Percentiles rank a stretch among this genome's conserved stretches.
Conservation (phyloP, 2,797 vertebrate species). For the Siniperca undulata region DNA sequence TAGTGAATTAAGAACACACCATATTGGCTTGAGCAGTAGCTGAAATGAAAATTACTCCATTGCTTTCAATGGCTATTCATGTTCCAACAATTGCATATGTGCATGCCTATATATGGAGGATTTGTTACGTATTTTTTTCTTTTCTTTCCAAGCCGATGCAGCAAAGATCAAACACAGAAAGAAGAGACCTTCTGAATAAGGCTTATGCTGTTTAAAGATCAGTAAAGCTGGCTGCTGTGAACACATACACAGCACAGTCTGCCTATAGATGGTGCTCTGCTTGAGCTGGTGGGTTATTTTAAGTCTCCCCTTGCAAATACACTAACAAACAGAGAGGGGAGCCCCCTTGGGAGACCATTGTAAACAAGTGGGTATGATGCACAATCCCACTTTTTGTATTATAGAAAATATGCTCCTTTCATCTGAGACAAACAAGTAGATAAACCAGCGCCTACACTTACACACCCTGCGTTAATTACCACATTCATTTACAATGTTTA, state of each 20-base stretch:
- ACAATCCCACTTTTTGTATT: conserved; percentile 82
- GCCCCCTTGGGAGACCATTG: conserved; percentile 77
- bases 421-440: conserved; percentile 86
- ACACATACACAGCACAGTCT: conserved; percentile 48
- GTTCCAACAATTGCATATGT: conserved; percentile 20
- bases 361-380: conserved; percentile 85
- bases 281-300: conserved; percentile 80
- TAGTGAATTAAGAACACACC: conserved; percentile 4
- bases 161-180: conserved; percentile 63
- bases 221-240: conserved; percentile 57
- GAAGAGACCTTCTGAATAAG: conserved; percentile 56
- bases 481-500: conserved; percentile 84
- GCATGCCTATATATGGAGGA: conserved; percentile 20
- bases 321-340: conserved; percentile 80
- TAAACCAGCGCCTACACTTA: conserved; percentile 77
- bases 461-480: conserved; percentile 81
- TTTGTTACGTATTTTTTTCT: conserved; percentile 18
- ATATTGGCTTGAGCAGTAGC: background rate
- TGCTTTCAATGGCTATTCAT: conserved; percentile 22
- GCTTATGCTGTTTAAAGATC: conserved; percentile 54
- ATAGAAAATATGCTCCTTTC: conserved; percentile 83
- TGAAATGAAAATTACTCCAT: conserved; percentile 3
- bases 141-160: conserved; percentile 34
- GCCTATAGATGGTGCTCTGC: conserved; percentile 75
- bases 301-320: conserved; percentile 80